phyloP scores from a whole-genome alignment of 2,888 invertebrate species.

The Pteria penguin region DNA sequence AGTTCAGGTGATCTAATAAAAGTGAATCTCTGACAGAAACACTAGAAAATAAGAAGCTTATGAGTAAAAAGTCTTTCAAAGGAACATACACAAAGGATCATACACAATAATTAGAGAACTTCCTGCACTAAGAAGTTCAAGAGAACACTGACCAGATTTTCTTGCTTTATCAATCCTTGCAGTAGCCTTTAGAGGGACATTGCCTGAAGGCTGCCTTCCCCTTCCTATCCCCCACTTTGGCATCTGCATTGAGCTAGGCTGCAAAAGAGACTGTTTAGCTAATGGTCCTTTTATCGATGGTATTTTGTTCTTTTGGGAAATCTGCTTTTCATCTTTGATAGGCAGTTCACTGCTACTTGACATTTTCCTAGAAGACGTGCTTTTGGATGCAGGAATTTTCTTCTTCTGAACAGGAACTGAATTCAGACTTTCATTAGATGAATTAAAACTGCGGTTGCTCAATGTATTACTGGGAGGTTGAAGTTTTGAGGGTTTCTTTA shows the following conservation, averaged over 20 bases:
- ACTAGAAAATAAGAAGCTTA: no score
- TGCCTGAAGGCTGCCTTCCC: neutral
- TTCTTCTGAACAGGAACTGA: neutral
- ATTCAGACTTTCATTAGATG: neutral
- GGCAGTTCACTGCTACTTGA: neutral
- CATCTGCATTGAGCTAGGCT: slow-evolving; percentile 53
- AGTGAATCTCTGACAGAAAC: no score
- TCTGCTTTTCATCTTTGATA: neutral
- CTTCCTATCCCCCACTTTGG: slow-evolving; percentile 2
- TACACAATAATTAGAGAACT: no score
- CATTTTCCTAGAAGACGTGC: neutral
- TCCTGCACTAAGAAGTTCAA: no score
- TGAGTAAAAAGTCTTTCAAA: no score
- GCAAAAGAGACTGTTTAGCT: slow-evolving; percentile 55
- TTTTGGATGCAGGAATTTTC: slow-evolving; percentile 3
- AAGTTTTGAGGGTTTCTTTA: slow-evolving; percentile 14
- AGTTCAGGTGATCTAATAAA: no score
- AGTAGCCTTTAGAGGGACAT: neutral
- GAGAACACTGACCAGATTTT: no score
- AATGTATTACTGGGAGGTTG: slow-evolving; percentile 9
- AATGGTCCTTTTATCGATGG: slow-evolving; percentile 33
- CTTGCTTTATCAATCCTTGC: neutral
- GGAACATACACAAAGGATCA: no score
- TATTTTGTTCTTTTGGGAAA: slow-evolving; percentile 5
- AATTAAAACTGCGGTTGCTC: neutral